Conservation (phyloP, 2,113 vertebrate species). For the Chelonoidis abingdonii region DNA sequence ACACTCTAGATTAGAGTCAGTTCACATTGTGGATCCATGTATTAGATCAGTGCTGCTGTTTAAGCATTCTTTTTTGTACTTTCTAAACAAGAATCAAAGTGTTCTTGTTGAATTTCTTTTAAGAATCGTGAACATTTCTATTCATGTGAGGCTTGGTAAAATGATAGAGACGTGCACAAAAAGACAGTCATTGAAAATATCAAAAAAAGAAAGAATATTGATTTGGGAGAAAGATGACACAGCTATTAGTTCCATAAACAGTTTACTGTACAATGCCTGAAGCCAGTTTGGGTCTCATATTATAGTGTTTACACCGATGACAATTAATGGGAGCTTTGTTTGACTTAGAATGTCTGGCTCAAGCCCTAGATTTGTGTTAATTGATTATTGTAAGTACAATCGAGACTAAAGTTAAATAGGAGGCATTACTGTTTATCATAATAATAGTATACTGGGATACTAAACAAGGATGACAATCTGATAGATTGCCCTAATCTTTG, state of each 20-base stretch:
- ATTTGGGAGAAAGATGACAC: not conserved
- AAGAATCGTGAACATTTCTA: not conserved
- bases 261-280: not conserved
- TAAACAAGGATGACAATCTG: not conserved
- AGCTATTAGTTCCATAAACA: not conserved
- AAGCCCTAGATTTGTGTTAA: not conserved
- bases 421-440: not conserved
- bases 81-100: not conserved
- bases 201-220: not conserved
- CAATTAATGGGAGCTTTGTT: not conserved
- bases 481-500: not conserved
- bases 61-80: too few relatives aligned
- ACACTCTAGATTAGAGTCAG: too few relatives aligned
- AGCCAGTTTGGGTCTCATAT: not conserved
- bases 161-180: not conserved
- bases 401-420: not conserved
- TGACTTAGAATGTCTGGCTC: not conserved
- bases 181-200: not conserved
- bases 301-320: not conserved
- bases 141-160: not conserved
- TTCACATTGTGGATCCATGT: too few relatives aligned
- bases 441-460: not conserved
- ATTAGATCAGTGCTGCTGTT: too few relatives aligned
- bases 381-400: not conserved
- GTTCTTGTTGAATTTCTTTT: not conserved